Conservation (phyloP, 2,113 vertebrate species). For the Pterophyllum scalare region DNA sequence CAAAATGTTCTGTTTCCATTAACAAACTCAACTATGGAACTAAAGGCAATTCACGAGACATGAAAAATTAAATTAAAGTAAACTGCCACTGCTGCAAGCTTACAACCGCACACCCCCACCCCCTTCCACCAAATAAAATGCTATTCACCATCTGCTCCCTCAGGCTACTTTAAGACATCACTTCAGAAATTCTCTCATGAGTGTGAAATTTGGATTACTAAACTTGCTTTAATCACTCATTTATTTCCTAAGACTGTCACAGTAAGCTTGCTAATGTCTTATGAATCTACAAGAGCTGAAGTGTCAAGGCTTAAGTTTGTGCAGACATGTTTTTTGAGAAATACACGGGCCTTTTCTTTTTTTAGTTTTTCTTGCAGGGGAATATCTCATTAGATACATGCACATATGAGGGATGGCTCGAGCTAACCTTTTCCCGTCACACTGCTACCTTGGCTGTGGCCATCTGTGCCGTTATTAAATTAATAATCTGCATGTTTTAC, state of each 20-base stretch:
- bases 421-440: not conserved
- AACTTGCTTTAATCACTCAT: conserved; percentile 63
- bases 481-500: not conserved
- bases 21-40: conserved; percentile 36
- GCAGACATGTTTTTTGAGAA: conserved; percentile 5
- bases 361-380: not conserved
- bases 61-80: conserved; percentile 59
- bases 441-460: not conserved
- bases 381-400: not conserved
- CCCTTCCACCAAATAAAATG: conserved; percentile 35
- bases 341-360: conserved; percentile 1
- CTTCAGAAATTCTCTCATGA: conserved; percentile 54
- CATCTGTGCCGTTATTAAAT: not conserved
- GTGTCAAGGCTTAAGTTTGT: not conserved
- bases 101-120: not conserved
- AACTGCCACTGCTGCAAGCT: conserved; percentile 35
- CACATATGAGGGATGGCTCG: not conserved
- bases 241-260: conserved; percentile 48
- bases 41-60: conserved; percentile 43
- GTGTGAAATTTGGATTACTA: conserved; percentile 69
- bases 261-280: conserved; percentile 46
- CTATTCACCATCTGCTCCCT: conserved; percentile 58
- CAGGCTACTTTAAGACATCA: conserved; percentile 53
- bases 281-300: conserved; percentile 40
- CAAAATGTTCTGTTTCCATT: conserved; percentile 34